A percentile compares a stretch with the other conserved stretches of the same genome.
Evolutionary conservation across 2,888 invertebrate genomes (phyloP).

Genomic region (Drosophila demipolita): DNA sequence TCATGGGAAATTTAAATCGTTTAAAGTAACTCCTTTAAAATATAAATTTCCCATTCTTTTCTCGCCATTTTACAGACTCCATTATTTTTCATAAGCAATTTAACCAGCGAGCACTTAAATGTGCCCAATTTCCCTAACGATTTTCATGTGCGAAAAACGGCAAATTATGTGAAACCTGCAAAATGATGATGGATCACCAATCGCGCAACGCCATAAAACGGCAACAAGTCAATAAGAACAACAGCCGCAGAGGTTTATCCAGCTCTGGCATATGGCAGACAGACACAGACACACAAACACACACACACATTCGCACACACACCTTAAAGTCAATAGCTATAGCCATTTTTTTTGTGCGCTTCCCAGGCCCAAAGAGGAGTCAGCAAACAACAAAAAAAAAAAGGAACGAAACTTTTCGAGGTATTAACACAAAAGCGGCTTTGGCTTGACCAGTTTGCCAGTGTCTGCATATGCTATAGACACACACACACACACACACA

Average conservation of each 20-base stretch:
- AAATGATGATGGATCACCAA: slow-evolving; percentile 85
- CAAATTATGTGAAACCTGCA: slow-evolving; percentile 66
- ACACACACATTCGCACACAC: slow-evolving; percentile 6
- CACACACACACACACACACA: slow-evolving; percentile 13
- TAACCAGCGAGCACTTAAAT: slow-evolving; percentile 42
- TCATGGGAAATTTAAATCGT: slow-evolving; percentile 8
- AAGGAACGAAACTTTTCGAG: slow-evolving; percentile 64
- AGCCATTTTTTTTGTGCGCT: slow-evolving; percentile 69
- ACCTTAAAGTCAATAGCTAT: slow-evolving; percentile 67
- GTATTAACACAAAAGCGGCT: slow-evolving; percentile 80
- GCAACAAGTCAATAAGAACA: slow-evolving; percentile 76
- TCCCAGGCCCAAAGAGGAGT: slow-evolving; percentile 42
- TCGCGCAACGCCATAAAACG: slow-evolving; percentile 83
- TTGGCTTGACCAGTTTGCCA: slow-evolving; percentile 63
- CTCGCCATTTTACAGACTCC: background rate
- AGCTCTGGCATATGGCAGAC: slow-evolving; percentile 52
- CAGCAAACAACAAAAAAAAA: background rate
- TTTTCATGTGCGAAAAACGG: slow-evolving; percentile 70
- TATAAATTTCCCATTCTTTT: slow-evolving; percentile 25
- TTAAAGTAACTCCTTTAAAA: background rate
- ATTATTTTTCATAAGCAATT: slow-evolving; percentile 52
- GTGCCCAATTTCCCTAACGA: slow-evolving; percentile 55
- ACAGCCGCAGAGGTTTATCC: slow-evolving; percentile 51
- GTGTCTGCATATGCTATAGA: slow-evolving; percentile 16
- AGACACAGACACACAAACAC: slow-evolving; percentile 33